Conservation (phyloP, 2,888 invertebrate genomes). For the Sinelater perroti region DNA sequence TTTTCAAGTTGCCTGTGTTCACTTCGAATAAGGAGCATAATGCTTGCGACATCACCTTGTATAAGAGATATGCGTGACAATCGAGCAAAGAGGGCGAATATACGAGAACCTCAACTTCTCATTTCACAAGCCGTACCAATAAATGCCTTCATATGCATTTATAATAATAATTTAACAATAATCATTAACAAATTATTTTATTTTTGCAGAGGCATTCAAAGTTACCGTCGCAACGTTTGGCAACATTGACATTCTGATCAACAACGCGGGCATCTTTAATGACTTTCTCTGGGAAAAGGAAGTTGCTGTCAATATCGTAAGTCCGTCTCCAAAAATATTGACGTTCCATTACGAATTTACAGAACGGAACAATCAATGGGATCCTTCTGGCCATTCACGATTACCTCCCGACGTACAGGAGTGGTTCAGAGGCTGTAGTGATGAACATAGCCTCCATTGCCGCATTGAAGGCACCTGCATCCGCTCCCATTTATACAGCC, state of each 20-base stretch:
- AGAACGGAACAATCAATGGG: slow-evolving; percentile 60
- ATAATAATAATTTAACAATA: neutral
- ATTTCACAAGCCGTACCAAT: too few relatives aligned
- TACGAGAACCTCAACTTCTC: too few relatives aligned
- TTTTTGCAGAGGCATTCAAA: slow-evolving; percentile 70
- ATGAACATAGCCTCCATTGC: slow-evolving; percentile 62
- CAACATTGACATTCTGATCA: slow-evolving; percentile 70
- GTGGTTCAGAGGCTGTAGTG: slow-evolving; percentile 61
- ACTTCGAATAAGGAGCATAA: too few relatives aligned
- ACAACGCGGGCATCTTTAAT: slow-evolving; percentile 45
- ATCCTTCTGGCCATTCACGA: slow-evolving; percentile 58
- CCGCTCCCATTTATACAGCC: slow-evolving; percentile 56
- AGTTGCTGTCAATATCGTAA: slow-evolving; percentile 44
- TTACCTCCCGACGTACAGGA: slow-evolving; percentile 61
- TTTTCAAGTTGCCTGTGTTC: too few relatives aligned
- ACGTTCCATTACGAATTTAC: slow-evolving; percentile 30
- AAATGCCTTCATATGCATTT: too few relatives aligned
- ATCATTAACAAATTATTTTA: slow-evolving; percentile 1
- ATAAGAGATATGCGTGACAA: too few relatives aligned
- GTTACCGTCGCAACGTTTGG: slow-evolving; percentile 73
- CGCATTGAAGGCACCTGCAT: slow-evolving; percentile 53
- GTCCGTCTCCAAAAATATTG: slow-evolving; percentile 17
- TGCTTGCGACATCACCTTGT: too few relatives aligned
- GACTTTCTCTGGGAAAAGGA: slow-evolving; percentile 41
- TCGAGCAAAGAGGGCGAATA: too few relatives aligned